Conservation (phyloP, 2,113 vertebrate genomes). For the Electrona antarctica region DNA sequence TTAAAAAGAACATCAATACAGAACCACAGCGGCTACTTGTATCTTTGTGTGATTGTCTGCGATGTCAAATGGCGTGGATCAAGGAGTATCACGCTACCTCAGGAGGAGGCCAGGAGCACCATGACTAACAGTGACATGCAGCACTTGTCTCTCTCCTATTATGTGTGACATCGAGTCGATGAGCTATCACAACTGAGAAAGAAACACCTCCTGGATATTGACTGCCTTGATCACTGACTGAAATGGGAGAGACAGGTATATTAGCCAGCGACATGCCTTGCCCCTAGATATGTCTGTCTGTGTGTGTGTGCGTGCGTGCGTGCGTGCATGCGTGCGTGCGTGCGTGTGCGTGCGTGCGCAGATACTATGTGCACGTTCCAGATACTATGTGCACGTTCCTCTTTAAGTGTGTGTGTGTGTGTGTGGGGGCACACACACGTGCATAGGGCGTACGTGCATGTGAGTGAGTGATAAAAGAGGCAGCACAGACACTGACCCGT, state of each 20-base stretch:
- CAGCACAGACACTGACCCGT: slow-evolving; percentile 62
- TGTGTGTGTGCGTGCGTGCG: slow-evolving; percentile 16
- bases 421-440: background rate
- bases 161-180: slow-evolving; percentile 59
- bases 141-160: slow-evolving; percentile 34
- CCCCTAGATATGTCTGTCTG: slow-evolving; percentile 1
- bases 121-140: slow-evolving; percentile 40
- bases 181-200: slow-evolving; percentile 48
- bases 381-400: background rate
- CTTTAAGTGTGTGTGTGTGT: slow-evolving; percentile 14
- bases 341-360: background rate
- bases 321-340: background rate
- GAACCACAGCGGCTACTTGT: too few species aligned
- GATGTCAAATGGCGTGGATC: slow-evolving; percentile 22
- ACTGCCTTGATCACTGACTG: slow-evolving; percentile 54
- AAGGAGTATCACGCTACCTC: slow-evolving; percentile 14
- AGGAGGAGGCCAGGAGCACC: slow-evolving; percentile 17
- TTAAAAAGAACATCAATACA: too few species aligned
- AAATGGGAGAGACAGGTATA: slow-evolving; percentile 36
- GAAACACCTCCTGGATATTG: slow-evolving; percentile 47
- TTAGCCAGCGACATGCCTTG: slow-evolving; percentile 31
- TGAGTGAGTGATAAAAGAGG: slow-evolving; percentile 35
- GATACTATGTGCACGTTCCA: background rate
- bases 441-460: background rate
- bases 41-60: background rate